phyloP scores from a whole-genome alignment of 64 coral and sea anemone genomes.

The Porites australiensis region DNA sequence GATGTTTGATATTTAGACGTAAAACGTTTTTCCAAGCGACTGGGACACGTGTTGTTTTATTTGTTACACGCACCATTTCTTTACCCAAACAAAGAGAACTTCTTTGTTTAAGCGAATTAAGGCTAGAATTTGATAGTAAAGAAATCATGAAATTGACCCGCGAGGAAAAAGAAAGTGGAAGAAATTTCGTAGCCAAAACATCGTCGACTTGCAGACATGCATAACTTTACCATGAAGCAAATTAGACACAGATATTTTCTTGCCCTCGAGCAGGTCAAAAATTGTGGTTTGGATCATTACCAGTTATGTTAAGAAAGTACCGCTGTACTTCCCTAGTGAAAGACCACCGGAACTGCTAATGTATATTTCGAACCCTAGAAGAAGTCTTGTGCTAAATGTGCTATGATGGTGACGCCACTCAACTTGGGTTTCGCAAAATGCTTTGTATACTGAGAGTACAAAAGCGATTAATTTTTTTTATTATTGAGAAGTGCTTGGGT shows the following conservation, averaged over 20 bases:
- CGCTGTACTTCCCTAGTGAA: neutral
- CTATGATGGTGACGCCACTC: no score
- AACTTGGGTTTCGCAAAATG: no score
- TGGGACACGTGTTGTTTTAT: constrained; percentile 21
- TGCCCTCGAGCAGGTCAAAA: neutral
- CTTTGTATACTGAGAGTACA: no score
- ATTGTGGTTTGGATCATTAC: constrained; percentile 5
- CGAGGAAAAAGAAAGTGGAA: neutral
- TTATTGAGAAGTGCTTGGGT: no score
- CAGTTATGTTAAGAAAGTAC: constrained; percentile 1
- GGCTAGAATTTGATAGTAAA: neutral
- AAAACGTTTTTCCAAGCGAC: neutral
- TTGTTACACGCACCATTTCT: neutral
- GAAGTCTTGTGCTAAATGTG: neutral
- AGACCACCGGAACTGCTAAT: neutral
- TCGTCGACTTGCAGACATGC: neutral
- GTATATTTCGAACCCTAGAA: neutral
- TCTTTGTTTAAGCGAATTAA: neutral
- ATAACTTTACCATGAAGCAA: constrained; percentile 6
- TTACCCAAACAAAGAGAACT: constrained; percentile 1
- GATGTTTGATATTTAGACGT: neutral
- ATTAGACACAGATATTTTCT: constrained; percentile 36
- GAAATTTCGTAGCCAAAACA: constrained; percentile 15
- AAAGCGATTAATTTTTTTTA: no score
- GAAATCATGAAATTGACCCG: neutral